These are phyloP conservation scores for Paracentrotus lividus DNA, from an alignment of 53 echinoderm and acorn worm species.

Conservation along the genomic window DNA sequence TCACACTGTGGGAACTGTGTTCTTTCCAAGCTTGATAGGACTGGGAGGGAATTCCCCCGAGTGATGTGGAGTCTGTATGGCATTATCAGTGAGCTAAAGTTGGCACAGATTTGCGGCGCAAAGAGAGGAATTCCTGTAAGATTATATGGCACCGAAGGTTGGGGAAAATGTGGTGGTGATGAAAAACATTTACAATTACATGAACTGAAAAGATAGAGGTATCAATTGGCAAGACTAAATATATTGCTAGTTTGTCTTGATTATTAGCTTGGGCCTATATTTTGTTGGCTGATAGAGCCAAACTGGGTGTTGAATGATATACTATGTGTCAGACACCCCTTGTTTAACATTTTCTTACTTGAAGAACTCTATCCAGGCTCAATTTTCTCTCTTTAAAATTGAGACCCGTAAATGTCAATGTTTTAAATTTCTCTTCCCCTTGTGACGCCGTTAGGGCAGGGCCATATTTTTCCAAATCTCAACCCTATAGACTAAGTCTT, in stretches of 20 bases:
- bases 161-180: neutral
- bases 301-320: too few species aligned
- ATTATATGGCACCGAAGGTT: neutral
- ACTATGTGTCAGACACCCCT: neutral
- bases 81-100: neutral
- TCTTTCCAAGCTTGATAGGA: too few species aligned
- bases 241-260: too few species aligned
- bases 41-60: neutral
- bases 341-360: neutral
- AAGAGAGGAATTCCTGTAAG: conserved; percentile 23
- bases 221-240: neutral
- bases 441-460: neutral
- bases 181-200: neutral
- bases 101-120: neutral
- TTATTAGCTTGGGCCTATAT: too few species aligned
- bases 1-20: too few species aligned
- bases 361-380: neutral
- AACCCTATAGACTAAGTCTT: neutral
- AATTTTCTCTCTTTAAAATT: neutral
- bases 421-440: neutral
- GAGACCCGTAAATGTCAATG: neutral
- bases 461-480: neutral
- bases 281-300: too few species aligned
- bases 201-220: neutral
- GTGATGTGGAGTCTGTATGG: neutral